These are phyloP conservation scores for Cheirogaleus major DNA, from an alignment of 2,797 vertebrate species.

Conservation along the genomic window DNA sequence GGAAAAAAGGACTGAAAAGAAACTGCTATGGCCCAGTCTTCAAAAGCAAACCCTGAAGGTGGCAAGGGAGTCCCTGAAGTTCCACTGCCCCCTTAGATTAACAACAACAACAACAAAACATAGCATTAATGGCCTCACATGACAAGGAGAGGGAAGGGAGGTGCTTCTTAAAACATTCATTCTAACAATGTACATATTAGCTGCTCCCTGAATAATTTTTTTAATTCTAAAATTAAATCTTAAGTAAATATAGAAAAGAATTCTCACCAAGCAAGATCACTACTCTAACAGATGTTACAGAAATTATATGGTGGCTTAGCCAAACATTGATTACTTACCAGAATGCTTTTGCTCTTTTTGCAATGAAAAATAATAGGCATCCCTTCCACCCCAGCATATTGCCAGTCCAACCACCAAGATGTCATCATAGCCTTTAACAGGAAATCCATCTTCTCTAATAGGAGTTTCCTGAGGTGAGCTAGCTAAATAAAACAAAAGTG, in stretches of 20 bases:
- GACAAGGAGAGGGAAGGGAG: neutral
- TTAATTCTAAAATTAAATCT: conserved; percentile 42
- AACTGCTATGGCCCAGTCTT: neutral
- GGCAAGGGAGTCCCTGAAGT: neutral
- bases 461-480: conserved; percentile 58
- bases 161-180: conserved; percentile 44
- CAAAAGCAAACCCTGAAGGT: conserved; percentile 35
- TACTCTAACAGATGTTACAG: neutral
- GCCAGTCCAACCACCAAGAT: conserved; percentile 92
- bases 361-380: conserved; percentile 96
- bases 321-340: conserved; percentile 84
- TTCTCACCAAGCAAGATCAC: conserved; percentile 26
- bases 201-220: neutral
- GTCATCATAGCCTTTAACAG: conserved; percentile 87
- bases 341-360: conserved; percentile 89
- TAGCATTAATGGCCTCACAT: neutral
- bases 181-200: neutral
- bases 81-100: neutral
- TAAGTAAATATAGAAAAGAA: conserved; percentile 4
- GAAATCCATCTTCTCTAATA: conserved; percentile 88
- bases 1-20: conserved; percentile 29
- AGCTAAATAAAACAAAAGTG: conserved; percentile 78
- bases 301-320: neutral
- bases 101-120: neutral
- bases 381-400: conserved; percentile 96